Conservation (phyloP, 2,888 invertebrate species). For the Oscheius sp. region DNA sequence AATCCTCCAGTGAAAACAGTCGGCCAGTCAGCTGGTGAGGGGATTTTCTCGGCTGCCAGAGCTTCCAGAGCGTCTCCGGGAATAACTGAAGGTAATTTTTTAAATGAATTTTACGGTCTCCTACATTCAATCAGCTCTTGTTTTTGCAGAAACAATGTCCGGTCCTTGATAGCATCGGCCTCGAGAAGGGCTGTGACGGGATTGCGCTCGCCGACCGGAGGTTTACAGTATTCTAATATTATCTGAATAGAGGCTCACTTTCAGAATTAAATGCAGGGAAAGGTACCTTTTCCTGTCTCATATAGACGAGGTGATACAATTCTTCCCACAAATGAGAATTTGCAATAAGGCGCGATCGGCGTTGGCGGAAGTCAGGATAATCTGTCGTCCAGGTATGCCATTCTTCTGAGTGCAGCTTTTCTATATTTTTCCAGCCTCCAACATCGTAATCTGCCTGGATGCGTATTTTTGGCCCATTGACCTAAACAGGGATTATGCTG, state of each 20-base stretch:
- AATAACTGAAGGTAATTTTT: too few species aligned
- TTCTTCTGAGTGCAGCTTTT: not conserved
- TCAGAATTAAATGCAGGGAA: not conserved
- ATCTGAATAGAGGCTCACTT: not conserved
- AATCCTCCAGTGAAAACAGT: conserved; percentile 2
- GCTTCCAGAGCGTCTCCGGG: too few species aligned
- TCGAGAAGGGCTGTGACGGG: not conserved
- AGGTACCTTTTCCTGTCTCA: not conserved
- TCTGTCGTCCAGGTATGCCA: not conserved
- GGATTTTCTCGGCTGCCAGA: too few species aligned
- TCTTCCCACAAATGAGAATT: conserved; percentile 17
- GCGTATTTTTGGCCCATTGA: too few species aligned
- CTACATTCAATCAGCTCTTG: too few species aligned
- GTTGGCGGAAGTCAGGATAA: not conserved
- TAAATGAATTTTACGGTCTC: too few species aligned
- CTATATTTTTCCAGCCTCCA: not conserved
- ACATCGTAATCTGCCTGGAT: conserved; percentile 11
- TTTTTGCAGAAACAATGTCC: too few species aligned
- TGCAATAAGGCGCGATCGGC: not conserved
- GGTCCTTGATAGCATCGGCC: too few species aligned
- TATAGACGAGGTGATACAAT: not conserved
- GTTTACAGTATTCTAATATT: not conserved
- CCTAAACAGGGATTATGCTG: too few species aligned
- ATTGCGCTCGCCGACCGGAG: not conserved
- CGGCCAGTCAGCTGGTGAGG: not conserved